Evolutionary conservation across 2,113 vertebrate species (phyloP), one percentile per base, ranked within the genome.

Genomic region (Calidris pugnax): DNA sequence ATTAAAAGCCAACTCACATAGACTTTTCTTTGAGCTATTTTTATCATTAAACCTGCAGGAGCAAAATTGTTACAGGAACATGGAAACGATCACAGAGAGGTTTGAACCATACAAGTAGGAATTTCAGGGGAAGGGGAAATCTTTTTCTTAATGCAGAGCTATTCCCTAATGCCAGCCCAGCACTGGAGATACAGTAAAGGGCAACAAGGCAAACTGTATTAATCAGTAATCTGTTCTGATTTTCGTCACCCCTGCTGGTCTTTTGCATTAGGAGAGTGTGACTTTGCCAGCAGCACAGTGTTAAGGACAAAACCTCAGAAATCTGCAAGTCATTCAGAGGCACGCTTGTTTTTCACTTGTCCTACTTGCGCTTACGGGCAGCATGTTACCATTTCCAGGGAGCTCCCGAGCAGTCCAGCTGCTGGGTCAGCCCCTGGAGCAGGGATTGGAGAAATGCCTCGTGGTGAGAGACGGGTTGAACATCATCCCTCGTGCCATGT

Each of bases 231-330:
- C 77, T 66, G 41, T 62, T 72, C 56, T 62, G 73, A 56, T 87
- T 92, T 91, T 92, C 93, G 84, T 77, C 24, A 57, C 48, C 79
- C 73, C 39, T 74, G 77, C 50, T 73, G 57, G 6, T 85, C 64
- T 75, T 66, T 56, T 73, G 59, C 81, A 47, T 77, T 63, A 77
- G 41, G 37, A 56, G 62, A 55, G 18, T 3, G 55, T 87, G 95
- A 83, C 85, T 85, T 92, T 93, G 93, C 84, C 78, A 87, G 82
- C 55, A 94, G 89, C 87, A 55, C 69, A 22, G 20, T 0, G 0
- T 37, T 57, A 66, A 83, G 81, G 53, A 62, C 4, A 6, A 79
- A 81, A 35, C 51, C 50, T 92, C 39, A 48, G 23, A 80, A 74
- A 67, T 60, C 41, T 73, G n/a, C 45, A 66, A 89, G 64, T 64